Evolutionary conservation across 1,140 invertebrate genomes (phyloP).

Genomic region (Proctacanthus coquilletti): DNA sequence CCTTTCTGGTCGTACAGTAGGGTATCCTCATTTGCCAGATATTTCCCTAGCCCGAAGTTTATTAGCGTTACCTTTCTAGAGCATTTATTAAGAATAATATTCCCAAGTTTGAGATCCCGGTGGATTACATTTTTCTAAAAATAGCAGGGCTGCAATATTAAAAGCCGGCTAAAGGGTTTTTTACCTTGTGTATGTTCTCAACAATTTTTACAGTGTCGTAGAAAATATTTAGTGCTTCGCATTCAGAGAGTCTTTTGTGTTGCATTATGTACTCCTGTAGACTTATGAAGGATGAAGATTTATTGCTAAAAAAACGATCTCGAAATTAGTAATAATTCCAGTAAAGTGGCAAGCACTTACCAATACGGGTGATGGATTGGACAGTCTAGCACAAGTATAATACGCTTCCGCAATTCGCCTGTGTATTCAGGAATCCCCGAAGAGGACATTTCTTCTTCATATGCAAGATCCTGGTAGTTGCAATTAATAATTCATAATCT

Average conservation of each 20-base stretch:
- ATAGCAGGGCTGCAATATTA: too few relatives aligned
- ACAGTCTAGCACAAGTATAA: conserved; percentile 65
- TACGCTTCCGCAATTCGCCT: conserved; percentile 41
- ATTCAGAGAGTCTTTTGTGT: conserved; percentile 56
- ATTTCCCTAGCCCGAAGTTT: conserved; percentile 72
- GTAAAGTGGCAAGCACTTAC: conserved; percentile 1
- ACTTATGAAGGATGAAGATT: conserved; percentile 53
- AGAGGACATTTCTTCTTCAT: conserved; percentile 42
- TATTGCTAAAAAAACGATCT: conserved; percentile 37
- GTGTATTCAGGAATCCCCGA: conserved; percentile 41
- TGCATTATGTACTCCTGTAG: conserved; percentile 70
- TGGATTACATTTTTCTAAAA: conserved; percentile 67
- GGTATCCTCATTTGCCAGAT: conserved; percentile 57
- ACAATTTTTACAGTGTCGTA: conserved; percentile 62
- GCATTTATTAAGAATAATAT: conserved; percentile 59
- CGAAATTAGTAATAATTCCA: not conserved
- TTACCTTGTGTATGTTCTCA: conserved; percentile 56
- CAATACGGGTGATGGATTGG: conserved; percentile 47
- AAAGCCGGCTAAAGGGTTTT: too few relatives aligned
- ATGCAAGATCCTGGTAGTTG: conserved; percentile 54
- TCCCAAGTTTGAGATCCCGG: conserved; percentile 66
- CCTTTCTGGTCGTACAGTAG: conserved; percentile 64
- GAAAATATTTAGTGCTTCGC: conserved; percentile 62
- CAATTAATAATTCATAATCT: conserved; percentile 11
- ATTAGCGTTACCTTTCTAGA: conserved; percentile 55